phyloP scores from a whole-genome alignment of 1,140 invertebrate species.

The Lepidurus arcticus region DNA sequence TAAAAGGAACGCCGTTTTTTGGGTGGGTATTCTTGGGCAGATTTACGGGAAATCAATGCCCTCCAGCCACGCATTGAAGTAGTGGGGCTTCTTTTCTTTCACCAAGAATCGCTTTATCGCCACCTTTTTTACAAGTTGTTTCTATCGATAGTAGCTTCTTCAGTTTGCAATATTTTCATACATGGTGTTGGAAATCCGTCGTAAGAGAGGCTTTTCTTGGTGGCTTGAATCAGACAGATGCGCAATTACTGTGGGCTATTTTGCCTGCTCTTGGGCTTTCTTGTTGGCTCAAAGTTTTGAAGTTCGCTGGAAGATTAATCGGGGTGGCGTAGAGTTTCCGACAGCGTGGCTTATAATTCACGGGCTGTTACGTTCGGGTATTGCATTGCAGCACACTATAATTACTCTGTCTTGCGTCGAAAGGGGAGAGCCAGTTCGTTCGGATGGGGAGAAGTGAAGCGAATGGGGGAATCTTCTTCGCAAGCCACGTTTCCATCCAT shows the following conservation, averaged over 20 bases:
- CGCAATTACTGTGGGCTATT: not conserved
- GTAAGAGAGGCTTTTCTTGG: not conserved
- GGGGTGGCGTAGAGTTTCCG: too few species aligned
- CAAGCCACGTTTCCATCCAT: not conserved
- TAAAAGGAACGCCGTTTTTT: too few species aligned
- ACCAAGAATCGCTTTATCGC: too few species aligned
- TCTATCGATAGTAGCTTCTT: not conserved
- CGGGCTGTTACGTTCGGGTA: too few species aligned
- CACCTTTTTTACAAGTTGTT: not conserved
- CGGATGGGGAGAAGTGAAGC: not conserved
- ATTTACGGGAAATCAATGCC: not conserved
- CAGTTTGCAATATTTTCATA: not conserved
- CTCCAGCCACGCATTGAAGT: not conserved
- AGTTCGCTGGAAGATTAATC: not conserved
- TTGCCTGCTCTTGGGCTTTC: not conserved
- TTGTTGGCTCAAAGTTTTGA: not conserved
- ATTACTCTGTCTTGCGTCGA: not conserved
- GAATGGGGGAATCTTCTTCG: not conserved
- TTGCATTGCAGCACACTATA: not conserved
- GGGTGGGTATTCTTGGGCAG: too few species aligned
- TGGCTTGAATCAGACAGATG: not conserved
- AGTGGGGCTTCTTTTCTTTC: too few species aligned
- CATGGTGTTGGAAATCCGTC: not conserved
- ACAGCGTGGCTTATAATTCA: too few species aligned
- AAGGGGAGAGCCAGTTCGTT: not conserved